These are phyloP conservation scores for Pseudochirops corinnae DNA, from an alignment of 2,797 vertebrate species.

Conservation along the genomic window DNA sequence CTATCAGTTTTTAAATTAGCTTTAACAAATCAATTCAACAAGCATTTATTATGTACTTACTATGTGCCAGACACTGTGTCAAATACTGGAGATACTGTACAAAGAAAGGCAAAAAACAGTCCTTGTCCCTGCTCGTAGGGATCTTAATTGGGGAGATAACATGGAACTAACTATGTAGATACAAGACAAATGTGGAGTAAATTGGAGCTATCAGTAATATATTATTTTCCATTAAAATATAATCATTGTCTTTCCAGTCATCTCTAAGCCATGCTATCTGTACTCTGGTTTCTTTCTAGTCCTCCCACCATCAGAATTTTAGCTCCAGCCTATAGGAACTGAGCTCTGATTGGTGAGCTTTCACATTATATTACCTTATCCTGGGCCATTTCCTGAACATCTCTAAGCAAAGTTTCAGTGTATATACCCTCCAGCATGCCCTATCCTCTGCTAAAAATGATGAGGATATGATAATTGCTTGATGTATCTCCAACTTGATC, in stretches of 20 bases:
- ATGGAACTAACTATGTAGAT: neutral
- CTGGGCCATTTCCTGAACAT: neutral
- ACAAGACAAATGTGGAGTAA: neutral
- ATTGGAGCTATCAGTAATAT: neutral
- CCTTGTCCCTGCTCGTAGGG: neutral
- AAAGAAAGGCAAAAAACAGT: neutral
- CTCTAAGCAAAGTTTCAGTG: neutral
- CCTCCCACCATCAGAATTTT: neutral
- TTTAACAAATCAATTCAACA: neutral
- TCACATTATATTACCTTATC: neutral
- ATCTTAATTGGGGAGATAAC: neutral
- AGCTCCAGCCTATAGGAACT: neutral
- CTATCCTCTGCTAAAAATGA: neutral
- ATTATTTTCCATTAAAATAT: neutral
- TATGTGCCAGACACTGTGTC: neutral
- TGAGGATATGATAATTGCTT: neutral
- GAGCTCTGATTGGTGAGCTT: neutral
- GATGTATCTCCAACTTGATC: neutral
- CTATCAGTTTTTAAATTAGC: neutral
- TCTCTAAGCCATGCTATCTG: neutral
- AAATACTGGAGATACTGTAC: neutral
- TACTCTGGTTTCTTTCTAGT: neutral
- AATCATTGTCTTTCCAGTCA: neutral
- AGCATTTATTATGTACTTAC: neutral
- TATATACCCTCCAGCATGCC: neutral